These are phyloP conservation scores for Leptinotarsa lineolata DNA, from an alignment of 1,140 invertebrate genomes.

Conservation along the genomic window DNA sequence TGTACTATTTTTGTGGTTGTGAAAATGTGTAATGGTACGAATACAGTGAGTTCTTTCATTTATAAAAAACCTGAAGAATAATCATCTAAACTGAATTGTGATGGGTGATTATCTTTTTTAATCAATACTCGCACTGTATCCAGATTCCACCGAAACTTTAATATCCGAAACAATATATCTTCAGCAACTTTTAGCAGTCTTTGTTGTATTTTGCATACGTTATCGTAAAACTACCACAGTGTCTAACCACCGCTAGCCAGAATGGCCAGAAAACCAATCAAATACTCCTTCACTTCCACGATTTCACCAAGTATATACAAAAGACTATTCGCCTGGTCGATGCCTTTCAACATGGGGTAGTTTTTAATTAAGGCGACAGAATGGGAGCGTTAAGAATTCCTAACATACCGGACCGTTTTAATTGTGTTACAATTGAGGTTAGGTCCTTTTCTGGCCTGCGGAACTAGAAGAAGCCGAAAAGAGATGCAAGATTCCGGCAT, in stretches of 20 bases:
- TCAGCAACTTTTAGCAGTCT: slow-evolving; percentile 28
- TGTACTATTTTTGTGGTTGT: too few relatives aligned
- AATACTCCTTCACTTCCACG: slow-evolving; percentile 25
- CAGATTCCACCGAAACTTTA: background rate
- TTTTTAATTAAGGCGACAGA: slow-evolving; percentile 57
- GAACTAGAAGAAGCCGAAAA: slow-evolving; percentile 28
- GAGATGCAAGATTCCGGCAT: slow-evolving; percentile 25
- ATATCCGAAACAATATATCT: slow-evolving; percentile 25
- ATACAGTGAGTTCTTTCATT: too few relatives aligned
- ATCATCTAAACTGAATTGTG: too few relatives aligned
- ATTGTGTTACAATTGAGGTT: slow-evolving; percentile 49
- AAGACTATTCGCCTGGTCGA: slow-evolving; percentile 34
- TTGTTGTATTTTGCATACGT: slow-evolving; percentile 48
- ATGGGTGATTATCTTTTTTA: too few relatives aligned
- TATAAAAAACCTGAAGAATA: too few relatives aligned
- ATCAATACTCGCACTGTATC: background rate
- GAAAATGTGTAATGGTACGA: too few relatives aligned
- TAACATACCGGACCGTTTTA: slow-evolving; percentile 51
- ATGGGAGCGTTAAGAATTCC: slow-evolving; percentile 54
- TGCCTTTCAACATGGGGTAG: slow-evolving; percentile 49
- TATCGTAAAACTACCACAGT: slow-evolving; percentile 52
- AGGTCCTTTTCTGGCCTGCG: slow-evolving; percentile 36
- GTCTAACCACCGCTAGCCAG: slow-evolving; percentile 51
- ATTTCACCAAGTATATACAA: slow-evolving; percentile 10
- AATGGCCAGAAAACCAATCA: slow-evolving; percentile 39